These are phyloP conservation scores for Drosophila mimica DNA, from an alignment of 2,888 invertebrate genomes.

Conservation along the genomic window DNA sequence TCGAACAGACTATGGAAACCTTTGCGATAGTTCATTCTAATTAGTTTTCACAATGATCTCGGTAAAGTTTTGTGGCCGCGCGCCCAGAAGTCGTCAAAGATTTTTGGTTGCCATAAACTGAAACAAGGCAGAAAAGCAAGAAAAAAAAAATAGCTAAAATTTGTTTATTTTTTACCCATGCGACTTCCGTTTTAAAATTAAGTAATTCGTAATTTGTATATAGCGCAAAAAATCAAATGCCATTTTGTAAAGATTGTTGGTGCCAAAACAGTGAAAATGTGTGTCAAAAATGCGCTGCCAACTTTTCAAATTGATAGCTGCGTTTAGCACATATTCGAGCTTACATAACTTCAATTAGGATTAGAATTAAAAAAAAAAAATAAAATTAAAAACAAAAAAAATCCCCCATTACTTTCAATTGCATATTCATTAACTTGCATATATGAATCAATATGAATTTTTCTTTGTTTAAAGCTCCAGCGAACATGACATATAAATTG, in stretches of 20 bases:
- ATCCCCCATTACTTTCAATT: slow-evolving; percentile 36
- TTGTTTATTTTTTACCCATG: slow-evolving; percentile 59
- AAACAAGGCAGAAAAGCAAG: slow-evolving; percentile 65
- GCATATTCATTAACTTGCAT: slow-evolving; percentile 31
- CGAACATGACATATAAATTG: slow-evolving; percentile 52
- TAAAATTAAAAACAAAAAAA: background rate
- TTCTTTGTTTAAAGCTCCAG: slow-evolving; percentile 34
- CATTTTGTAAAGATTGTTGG: slow-evolving; percentile 71
- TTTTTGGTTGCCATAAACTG: slow-evolving; percentile 73
- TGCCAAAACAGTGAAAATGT: slow-evolving; percentile 68
- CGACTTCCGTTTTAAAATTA: slow-evolving; percentile 54
- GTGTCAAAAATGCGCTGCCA: slow-evolving; percentile 54
- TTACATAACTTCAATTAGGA: slow-evolving; percentile 33
- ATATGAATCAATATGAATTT: slow-evolving; percentile 29
- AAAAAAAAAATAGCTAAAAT: slow-evolving; percentile 60
- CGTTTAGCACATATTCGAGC: slow-evolving; percentile 46
- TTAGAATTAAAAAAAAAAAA: slow-evolving; percentile 19
- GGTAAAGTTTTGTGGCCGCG: slow-evolving; percentile 82
- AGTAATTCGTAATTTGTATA: slow-evolving; percentile 65
- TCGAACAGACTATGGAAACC: background rate
- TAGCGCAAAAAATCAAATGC: slow-evolving; percentile 67
- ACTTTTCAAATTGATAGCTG: slow-evolving; percentile 40
- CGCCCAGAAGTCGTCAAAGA: slow-evolving; percentile 63
- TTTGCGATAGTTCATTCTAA: slow-evolving; percentile 70
- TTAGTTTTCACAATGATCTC: slow-evolving; percentile 85